Conservation (phyloP, 1,140 invertebrate genomes). For the Lanistes nyassanus region DNA sequence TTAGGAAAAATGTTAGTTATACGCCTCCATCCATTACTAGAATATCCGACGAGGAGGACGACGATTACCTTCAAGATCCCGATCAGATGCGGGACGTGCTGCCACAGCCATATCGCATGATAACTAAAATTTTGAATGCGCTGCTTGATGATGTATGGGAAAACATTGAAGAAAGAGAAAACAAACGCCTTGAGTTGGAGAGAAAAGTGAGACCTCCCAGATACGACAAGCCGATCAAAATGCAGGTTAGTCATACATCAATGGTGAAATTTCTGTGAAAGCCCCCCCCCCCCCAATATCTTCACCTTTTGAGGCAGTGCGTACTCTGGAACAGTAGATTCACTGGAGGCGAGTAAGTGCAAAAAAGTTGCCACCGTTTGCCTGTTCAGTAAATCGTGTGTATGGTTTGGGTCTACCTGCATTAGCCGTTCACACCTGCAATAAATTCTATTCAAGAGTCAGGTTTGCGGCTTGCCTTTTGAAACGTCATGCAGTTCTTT, state of each 20-base stretch:
- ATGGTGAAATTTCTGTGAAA: no score
- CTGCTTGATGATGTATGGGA: conserved; percentile 58
- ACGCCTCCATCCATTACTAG: conserved; percentile 58
- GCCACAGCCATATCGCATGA: conserved; percentile 63
- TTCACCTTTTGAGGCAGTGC: no score
- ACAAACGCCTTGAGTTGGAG: conserved; percentile 41
- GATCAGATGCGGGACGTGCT: conserved; percentile 55
- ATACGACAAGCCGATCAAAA: conserved; percentile 38
- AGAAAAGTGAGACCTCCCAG: conserved; percentile 50
- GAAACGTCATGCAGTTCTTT: no score
- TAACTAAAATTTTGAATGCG: conserved; percentile 56
- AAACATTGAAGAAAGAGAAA: conserved; percentile 51
- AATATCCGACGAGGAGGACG: conserved; percentile 54
- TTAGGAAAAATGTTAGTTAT: conserved; percentile 54
- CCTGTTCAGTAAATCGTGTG: no score
- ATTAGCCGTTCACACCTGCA: no score
- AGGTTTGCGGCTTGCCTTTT: no score
- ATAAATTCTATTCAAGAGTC: no score
- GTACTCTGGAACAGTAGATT: no score
- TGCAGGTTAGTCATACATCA: conserved; percentile 17
- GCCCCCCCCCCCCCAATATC: no score
- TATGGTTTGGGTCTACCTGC: no score
- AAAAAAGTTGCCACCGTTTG: no score
- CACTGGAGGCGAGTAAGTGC: no score
- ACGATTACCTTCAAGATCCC: conserved; percentile 62